phyloP scores from a whole-genome alignment of 2,113 vertebrate genomes.

The Gobius niger region DNA sequence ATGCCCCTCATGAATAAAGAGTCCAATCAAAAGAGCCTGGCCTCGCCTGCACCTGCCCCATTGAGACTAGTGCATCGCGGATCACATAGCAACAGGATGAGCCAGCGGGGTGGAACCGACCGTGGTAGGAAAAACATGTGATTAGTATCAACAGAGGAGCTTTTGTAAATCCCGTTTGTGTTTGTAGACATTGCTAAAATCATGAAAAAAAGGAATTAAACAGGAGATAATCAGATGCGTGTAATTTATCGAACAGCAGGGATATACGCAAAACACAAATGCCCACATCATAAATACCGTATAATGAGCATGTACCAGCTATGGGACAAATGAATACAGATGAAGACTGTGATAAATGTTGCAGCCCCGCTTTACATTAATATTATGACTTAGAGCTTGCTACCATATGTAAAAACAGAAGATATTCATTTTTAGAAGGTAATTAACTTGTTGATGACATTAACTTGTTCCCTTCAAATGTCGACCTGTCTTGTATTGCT shows the following conservation, averaged over 20 bases:
- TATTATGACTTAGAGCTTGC: too few species aligned
- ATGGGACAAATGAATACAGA: neutral
- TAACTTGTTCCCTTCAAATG: too few species aligned
- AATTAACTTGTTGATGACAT: too few species aligned
- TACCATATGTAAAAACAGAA: too few species aligned
- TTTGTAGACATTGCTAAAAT: constrained; percentile 22
- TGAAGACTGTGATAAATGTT: too few species aligned
- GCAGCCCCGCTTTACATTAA: too few species aligned
- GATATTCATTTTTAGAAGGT: too few species aligned
- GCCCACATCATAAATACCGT: neutral
- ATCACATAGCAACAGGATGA: constrained; percentile 40
- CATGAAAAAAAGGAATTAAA: constrained; percentile 20
- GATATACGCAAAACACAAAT: neutral
- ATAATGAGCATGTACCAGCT: too few species aligned
- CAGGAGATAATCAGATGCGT: neutral
- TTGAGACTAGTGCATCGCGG: constrained; percentile 41
- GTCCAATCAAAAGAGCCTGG: constrained; percentile 56
- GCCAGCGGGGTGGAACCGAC: constrained; percentile 23
- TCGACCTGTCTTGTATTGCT: too few species aligned
- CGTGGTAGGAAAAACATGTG: constrained; percentile 13
- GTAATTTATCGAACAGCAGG: constrained; percentile 1
- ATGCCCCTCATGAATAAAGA: constrained; percentile 39
- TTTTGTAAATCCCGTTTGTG: constrained; percentile 9
- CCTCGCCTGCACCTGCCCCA: constrained; percentile 34
- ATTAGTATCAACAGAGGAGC: neutral